Percentiles rank a stretch among this genome's conserved stretches.
Conservation (phyloP, 2,888 invertebrate species). For the Lucinisca nassula region DNA sequence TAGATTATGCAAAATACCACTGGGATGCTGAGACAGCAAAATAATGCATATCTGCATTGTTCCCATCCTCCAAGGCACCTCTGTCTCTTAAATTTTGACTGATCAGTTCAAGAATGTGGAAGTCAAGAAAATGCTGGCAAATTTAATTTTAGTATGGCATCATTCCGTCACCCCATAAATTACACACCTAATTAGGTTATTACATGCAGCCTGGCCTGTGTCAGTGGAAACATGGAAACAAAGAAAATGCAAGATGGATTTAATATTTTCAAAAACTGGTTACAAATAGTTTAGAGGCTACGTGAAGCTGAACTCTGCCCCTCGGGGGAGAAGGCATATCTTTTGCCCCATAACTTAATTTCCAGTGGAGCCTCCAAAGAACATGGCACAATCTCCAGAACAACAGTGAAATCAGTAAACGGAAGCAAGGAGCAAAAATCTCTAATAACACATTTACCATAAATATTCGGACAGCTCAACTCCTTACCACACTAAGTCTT, state of each 20-base stretch:
- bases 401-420: too few species aligned
- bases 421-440: too few species aligned
- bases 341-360: background rate
- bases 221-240: background rate
- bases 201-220: constrained; percentile 5
- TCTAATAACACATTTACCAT: too few species aligned
- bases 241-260: background rate
- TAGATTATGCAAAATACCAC: background rate
- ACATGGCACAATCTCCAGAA: too few species aligned
- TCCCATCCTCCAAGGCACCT: background rate
- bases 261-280: constrained; percentile 8
- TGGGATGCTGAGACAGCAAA: background rate
- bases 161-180: constrained; percentile 13
- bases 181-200: constrained; percentile 15
- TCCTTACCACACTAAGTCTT: too few species aligned
- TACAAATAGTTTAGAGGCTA: background rate
- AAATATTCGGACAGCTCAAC: too few species aligned
- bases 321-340: background rate
- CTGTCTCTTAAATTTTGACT: background rate
- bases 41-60: background rate
- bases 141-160: background rate
- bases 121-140: constrained; percentile 6
- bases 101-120: background rate
- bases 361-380: too few species aligned
- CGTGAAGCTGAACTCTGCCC: background rate